Percentiles rank a stretch among this genome's conserved stretches.
Evolutionary conservation across 2,888 invertebrate species (phyloP).

Genomic region (Amiota minor): DNA sequence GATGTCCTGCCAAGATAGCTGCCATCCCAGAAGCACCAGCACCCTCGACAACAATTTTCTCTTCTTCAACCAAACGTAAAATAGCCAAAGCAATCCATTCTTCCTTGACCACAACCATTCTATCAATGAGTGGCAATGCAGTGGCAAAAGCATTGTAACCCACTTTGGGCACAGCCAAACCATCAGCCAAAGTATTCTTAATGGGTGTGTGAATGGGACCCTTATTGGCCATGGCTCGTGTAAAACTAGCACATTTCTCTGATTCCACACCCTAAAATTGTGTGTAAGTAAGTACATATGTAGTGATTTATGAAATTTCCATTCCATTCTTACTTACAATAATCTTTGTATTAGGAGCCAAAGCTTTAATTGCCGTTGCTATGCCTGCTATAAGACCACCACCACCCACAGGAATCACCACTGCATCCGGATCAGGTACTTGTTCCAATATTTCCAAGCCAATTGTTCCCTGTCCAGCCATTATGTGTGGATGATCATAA

Average conservation of each 20-base stretch:
- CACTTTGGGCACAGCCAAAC: conserved; percentile 89
- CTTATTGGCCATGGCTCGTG: conserved; percentile 80
- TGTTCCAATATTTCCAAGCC: conserved; percentile 95
- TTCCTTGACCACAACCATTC: conserved; percentile 85
- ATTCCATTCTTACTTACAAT: conserved; percentile 79
- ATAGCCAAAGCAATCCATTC: conserved; percentile 90
- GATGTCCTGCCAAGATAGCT: conserved; percentile 85
- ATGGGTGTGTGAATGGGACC: conserved; percentile 81
- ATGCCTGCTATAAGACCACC: conserved; percentile 95
- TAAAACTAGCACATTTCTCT: conserved; percentile 91
- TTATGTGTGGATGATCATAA: conserved; percentile 95
- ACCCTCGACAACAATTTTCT: conserved; percentile 93
- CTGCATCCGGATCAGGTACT: conserved; percentile 89
- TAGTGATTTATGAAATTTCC: not conserved
- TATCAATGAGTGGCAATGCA: conserved; percentile 82
- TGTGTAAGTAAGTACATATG: not conserved
- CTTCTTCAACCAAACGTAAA: conserved; percentile 84
- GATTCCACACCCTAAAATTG: conserved; percentile 87
- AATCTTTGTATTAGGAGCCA: conserved; percentile 86
- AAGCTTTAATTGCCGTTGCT: conserved; percentile 89
- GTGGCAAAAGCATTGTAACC: conserved; percentile 90
- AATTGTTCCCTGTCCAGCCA: conserved; percentile 95
- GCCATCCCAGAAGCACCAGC: conserved; percentile 91
- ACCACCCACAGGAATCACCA: conserved; percentile 90
- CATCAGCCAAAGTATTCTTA: conserved; percentile 88